These are phyloP conservation scores for Timema podura DNA, from an alignment of 2,888 invertebrate species.

Conservation along the genomic window DNA sequence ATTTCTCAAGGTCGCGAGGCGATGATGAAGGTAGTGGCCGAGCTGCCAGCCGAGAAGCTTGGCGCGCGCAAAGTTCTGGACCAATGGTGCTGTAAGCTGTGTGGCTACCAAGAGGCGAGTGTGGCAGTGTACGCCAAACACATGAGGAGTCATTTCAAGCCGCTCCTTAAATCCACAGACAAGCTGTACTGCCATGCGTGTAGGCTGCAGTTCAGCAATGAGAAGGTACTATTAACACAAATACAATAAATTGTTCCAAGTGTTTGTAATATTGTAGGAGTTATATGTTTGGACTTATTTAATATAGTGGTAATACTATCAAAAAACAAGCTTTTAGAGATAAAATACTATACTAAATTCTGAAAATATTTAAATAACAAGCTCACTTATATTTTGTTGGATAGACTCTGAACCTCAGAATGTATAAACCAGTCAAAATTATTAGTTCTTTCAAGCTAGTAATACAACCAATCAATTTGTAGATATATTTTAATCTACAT, in stretches of 20 bases:
- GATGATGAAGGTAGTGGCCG: constrained; percentile 36
- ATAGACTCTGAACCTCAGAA: no score
- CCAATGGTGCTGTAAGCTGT: constrained; percentile 48
- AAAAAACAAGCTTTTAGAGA: neutral
- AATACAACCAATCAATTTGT: no score
- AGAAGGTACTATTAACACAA: constrained; percentile 29
- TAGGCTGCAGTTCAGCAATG: constrained; percentile 35
- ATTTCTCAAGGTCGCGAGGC: constrained; percentile 33
- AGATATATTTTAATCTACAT: no score
- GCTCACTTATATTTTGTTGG: no score
- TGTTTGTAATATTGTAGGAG: neutral
- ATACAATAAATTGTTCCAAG: neutral
- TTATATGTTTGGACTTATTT: neutral
- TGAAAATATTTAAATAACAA: no score
- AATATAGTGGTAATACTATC: neutral
- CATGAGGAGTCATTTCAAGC: constrained; percentile 45
- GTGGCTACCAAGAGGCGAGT: constrained; percentile 43
- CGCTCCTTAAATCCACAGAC: constrained; percentile 16
- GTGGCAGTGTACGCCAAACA: constrained; percentile 46
- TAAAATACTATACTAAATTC: neutral
- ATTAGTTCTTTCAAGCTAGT: no score
- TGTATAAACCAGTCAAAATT: no score
- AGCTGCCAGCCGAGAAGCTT: constrained; percentile 37
- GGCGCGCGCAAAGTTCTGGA: constrained; percentile 39
- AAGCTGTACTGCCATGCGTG: constrained; percentile 37